Percentiles rank a stretch among this genome's conserved stretches.
Conservation (phyloP, 2,888 invertebrate species). For the Cryptocheilus praepositus region DNA sequence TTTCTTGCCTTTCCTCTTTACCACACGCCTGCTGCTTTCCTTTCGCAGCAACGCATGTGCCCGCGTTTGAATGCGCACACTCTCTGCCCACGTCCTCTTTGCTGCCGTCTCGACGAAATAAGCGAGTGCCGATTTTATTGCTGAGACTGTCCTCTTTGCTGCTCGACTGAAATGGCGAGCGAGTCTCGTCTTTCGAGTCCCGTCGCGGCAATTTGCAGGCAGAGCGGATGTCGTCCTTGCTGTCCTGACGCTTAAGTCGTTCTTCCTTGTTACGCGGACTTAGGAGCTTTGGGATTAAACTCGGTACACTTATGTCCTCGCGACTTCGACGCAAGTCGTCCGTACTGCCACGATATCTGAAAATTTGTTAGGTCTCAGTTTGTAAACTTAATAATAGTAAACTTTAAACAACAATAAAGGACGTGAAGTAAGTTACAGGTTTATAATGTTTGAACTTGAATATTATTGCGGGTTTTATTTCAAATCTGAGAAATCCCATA, state of each 20-base stretch:
- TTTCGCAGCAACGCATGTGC: slow-evolving; percentile 43
- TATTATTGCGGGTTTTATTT: too few relatives aligned
- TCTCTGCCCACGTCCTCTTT: slow-evolving; percentile 63
- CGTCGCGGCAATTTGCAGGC: slow-evolving; percentile 23
- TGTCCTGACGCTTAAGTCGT: slow-evolving; percentile 68
- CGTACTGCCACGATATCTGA: slow-evolving; percentile 70
- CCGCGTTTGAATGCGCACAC: slow-evolving; percentile 48
- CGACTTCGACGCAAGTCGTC: slow-evolving; percentile 71
- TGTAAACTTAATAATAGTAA: too few relatives aligned
- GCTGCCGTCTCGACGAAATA: slow-evolving; percentile 58
- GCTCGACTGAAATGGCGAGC: neutral
- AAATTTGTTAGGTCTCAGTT: neutral
- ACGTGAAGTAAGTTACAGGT: too few relatives aligned
- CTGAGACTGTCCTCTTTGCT: slow-evolving; percentile 48
- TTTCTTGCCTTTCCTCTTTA: slow-evolving; percentile 54
- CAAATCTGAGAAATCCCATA: too few relatives aligned
- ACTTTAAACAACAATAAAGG: neutral
- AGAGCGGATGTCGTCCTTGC: slow-evolving; percentile 67
- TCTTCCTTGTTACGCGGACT: slow-evolving; percentile 67
- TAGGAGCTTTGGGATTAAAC: slow-evolving; percentile 70
- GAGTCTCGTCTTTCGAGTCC: slow-evolving; percentile 41
- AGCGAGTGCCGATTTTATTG: slow-evolving; percentile 48
- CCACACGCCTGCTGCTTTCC: slow-evolving; percentile 43
- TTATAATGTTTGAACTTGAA: too few relatives aligned
- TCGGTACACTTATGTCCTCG: slow-evolving; percentile 69